These are phyloP conservation scores for Parambassis ranga DNA, from an alignment of 2,797 vertebrate genomes.

Conservation along the genomic window DNA sequence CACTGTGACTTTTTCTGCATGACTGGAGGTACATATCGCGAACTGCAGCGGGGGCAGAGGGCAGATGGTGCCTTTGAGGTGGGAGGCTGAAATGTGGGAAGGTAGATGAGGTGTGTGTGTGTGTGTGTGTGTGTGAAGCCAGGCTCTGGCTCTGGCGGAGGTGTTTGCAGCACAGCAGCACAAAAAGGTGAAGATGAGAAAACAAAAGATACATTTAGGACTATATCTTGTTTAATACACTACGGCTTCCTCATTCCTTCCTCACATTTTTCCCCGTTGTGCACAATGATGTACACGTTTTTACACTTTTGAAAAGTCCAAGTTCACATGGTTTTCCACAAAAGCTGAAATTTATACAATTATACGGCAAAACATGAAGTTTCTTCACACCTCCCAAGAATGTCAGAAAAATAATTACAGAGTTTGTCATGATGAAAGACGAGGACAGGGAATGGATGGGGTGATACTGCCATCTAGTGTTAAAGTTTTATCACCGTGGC, in stretches of 20 bases:
- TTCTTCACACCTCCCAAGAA: not conserved
- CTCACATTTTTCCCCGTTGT: not conserved
- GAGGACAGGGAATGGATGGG: constrained; percentile 3
- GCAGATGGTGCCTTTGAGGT: constrained; percentile 70
- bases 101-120: constrained; percentile 28
- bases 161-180: constrained; percentile 15
- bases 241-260: not conserved
- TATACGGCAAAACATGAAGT: not conserved
- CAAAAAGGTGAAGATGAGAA: not conserved
- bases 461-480: constrained; percentile 66
- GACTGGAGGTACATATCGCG: constrained; percentile 48
- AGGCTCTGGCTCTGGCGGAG: constrained; percentile 10
- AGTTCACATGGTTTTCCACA: not conserved
- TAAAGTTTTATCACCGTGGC: not conserved
- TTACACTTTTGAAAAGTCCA: not conserved
- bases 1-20: constrained; percentile 69
- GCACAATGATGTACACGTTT: not conserved
- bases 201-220: not conserved
- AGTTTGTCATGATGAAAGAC: not conserved
- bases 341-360: not conserved
- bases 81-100: constrained; percentile 51
- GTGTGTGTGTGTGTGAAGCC: constrained; percentile 19
- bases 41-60: constrained; percentile 57
- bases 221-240: not conserved
- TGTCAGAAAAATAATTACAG: not conserved